These are phyloP conservation scores for Calyptomena viridis DNA, from an alignment of 2,113 vertebrate genomes.

Conservation along the genomic window DNA sequence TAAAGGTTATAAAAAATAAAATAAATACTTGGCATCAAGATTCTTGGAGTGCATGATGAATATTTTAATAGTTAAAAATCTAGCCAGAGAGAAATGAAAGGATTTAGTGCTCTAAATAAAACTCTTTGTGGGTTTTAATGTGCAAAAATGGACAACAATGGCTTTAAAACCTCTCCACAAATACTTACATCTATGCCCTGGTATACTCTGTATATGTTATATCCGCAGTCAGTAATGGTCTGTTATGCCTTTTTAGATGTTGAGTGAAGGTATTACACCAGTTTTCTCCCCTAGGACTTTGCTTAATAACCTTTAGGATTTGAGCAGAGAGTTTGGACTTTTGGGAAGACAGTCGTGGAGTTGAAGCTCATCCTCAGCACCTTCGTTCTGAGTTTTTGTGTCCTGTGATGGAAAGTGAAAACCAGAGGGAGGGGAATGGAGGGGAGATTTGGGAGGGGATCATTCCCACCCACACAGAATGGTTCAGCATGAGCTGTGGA, in stretches of 20 bases:
- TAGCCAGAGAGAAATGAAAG: constrained; percentile 71
- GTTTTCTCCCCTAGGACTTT: constrained; percentile 9
- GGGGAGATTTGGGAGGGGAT: neutral
- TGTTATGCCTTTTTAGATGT: constrained; percentile 12
- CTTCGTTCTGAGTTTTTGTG: neutral
- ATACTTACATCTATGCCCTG: constrained; percentile 50
- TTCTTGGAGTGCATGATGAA: constrained; percentile 80
- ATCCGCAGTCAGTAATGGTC: constrained; percentile 58
- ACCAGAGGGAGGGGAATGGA: neutral
- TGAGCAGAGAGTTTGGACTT: neutral
- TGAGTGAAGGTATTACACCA: neutral
- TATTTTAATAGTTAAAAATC: constrained; percentile 87
- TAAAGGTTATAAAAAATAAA: constrained; percentile 62
- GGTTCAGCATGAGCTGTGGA: neutral
- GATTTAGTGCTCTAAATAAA: constrained; percentile 80
- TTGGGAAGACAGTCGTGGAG: neutral
- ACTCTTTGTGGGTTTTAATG: constrained; percentile 81
- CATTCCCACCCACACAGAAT: neutral
- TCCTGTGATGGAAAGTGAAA: neutral
- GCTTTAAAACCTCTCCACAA: constrained; percentile 68
- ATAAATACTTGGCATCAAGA: constrained; percentile 69
- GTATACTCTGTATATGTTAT: constrained; percentile 1
- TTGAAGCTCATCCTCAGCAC: neutral
- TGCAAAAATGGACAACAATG: constrained; percentile 77
- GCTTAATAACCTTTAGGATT: constrained; percentile 18